phyloP scores from a whole-genome alignment of 2,888 invertebrate genomes.

The Cacoxenus indagator region DNA sequence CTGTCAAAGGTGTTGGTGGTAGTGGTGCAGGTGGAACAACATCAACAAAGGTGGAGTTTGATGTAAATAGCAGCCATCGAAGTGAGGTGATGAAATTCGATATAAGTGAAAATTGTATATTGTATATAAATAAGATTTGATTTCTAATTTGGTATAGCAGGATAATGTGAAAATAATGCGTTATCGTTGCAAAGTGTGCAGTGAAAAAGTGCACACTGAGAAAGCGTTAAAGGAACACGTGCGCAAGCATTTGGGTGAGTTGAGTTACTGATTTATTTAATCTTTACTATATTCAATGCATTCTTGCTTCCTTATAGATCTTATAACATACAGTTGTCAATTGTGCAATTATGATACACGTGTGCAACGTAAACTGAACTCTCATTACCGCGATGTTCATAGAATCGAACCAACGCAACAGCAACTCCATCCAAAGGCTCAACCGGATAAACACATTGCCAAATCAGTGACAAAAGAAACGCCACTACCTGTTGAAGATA shows the following conservation, averaged over 20 bases:
- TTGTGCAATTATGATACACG: constrained; percentile 52
- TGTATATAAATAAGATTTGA: neutral
- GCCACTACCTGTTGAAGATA: constrained; percentile 1
- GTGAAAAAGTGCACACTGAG: constrained; percentile 49
- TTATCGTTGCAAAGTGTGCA: constrained; percentile 63
- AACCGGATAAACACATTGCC: neutral
- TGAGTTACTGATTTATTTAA: too few species aligned
- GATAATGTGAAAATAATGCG: constrained; percentile 31
- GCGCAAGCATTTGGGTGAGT: constrained; percentile 57
- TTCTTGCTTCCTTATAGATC: constrained; percentile 39
- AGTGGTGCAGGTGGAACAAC: too few species aligned
- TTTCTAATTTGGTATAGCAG: neutral
- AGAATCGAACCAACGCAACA: constrained; percentile 8
- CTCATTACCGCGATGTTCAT: constrained; percentile 54
- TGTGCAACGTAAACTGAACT: constrained; percentile 44
- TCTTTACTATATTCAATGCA: neutral
- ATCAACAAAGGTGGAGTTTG: too few species aligned
- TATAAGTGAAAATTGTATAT: neutral
- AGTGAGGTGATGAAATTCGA: neutral
- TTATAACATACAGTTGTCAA: constrained; percentile 52
- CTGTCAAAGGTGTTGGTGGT: too few species aligned
- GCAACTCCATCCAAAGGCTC: neutral
- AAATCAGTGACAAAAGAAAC: neutral
- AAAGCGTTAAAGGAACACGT: constrained; percentile 59
- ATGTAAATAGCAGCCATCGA: too few species aligned